These are phyloP conservation scores for Argopecten irradians DNA, from an alignment of 1,140 invertebrate genomes.

Conservation along the genomic window DNA sequence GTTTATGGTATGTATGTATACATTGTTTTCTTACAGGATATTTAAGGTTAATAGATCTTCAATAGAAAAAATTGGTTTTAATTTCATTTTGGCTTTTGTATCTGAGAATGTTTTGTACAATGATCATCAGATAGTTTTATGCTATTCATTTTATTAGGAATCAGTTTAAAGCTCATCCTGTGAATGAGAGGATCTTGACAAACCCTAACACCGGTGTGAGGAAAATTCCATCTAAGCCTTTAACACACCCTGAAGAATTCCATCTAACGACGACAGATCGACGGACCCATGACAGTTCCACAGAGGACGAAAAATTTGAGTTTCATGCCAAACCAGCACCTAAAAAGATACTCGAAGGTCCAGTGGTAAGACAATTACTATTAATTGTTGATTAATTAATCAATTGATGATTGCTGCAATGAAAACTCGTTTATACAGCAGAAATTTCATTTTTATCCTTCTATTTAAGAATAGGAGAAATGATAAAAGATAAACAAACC, in stretches of 20 bases:
- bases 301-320: conserved; percentile 63
- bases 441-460: too few species aligned
- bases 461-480: too few species aligned
- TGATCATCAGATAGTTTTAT: conserved; percentile 24
- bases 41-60: too few species aligned
- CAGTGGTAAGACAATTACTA: conserved; percentile 65
- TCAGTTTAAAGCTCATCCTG: conserved; percentile 73
- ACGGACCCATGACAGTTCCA: conserved; percentile 27
- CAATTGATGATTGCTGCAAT: too few species aligned
- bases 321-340: conserved; percentile 74
- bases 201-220: conserved; percentile 61
- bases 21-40: too few species aligned
- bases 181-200: conserved; percentile 70
- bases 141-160: conserved; percentile 58
- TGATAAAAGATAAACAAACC: too few species aligned
- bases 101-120: neutral
- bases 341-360: conserved; percentile 69
- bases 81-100: neutral
- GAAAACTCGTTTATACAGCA: too few species aligned
- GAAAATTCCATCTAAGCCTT: conserved; percentile 63
- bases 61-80: too few species aligned
- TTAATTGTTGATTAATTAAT: too few species aligned
- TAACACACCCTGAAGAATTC: conserved; percentile 67
- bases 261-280: conserved; percentile 59
- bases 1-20: too few species aligned